A percentile compares a stretch with the other conserved stretches of the same genome.
These are phyloP conservation scores for Cyclophora albipunctata DNA, from an alignment of 2,888 invertebrate species.

Conservation along the genomic window DNA sequence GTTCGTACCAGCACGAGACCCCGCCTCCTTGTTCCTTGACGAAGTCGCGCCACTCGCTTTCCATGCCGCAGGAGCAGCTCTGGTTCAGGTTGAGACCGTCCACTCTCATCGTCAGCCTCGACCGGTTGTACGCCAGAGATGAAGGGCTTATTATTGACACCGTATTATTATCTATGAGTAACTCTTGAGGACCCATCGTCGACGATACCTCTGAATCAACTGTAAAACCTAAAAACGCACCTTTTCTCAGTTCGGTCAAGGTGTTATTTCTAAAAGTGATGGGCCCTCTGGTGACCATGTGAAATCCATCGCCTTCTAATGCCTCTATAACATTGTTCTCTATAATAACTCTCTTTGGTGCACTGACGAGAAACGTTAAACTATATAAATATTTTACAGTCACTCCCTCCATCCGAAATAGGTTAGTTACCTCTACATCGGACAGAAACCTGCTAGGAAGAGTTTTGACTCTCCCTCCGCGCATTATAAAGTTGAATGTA, in stretches of 20 bases:
- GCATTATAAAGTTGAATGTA: constrained; percentile 78
- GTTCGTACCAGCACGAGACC: constrained; percentile 56
- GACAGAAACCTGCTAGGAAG: constrained; percentile 84
- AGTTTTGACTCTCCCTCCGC: constrained; percentile 74
- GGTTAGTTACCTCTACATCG: constrained; percentile 81
- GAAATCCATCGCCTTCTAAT: constrained; percentile 80
- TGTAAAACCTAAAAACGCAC: constrained; percentile 78
- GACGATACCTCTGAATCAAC: constrained; percentile 64
- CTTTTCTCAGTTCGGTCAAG: constrained; percentile 72
- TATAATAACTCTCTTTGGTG: constrained; percentile 77
- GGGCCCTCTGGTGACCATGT: constrained; percentile 75
- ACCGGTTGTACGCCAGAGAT: constrained; percentile 75
- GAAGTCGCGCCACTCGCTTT: constrained; percentile 50
- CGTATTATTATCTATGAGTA: constrained; percentile 79
- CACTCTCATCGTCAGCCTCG: constrained; percentile 72
- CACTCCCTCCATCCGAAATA: constrained; percentile 80
- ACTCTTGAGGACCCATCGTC: constrained; percentile 59
- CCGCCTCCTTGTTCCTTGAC: constrained; percentile 51
- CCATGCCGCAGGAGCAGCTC: constrained; percentile 74
- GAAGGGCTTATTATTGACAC: constrained; percentile 71
- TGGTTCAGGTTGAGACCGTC: constrained; percentile 76
- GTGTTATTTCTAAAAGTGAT: constrained; percentile 80
- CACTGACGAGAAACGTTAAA: constrained; percentile 80
- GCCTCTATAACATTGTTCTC: constrained; percentile 74
- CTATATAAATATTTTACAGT: constrained; percentile 78